Percentiles rank a stretch among this genome's conserved stretches.
These are phyloP conservation scores for Nephrocerus scutellatus DNA, from an alignment of 2,888 invertebrate genomes.

Conservation along the genomic window DNA sequence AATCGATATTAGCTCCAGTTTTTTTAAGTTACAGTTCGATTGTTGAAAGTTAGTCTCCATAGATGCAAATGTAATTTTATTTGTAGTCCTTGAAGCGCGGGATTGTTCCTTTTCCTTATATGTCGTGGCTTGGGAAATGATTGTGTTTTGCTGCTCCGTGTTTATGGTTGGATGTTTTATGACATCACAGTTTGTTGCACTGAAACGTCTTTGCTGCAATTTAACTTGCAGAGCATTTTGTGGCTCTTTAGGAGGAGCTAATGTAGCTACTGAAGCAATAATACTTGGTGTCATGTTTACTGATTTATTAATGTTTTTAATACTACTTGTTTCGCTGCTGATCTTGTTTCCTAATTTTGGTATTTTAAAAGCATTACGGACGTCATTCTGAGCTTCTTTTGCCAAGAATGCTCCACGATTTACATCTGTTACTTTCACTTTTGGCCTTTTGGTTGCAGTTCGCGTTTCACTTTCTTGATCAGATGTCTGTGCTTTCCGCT, in stretches of 20 bases:
- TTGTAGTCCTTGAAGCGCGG: slow-evolving; percentile 22
- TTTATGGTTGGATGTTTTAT: no score
- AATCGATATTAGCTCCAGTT: slow-evolving; percentile 14
- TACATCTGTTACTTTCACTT: slow-evolving; percentile 50
- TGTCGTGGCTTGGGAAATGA: no score
- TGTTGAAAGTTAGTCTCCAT: slow-evolving; percentile 30
- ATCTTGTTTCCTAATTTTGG: slow-evolving; percentile 28
- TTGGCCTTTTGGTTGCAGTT: slow-evolving; percentile 25
- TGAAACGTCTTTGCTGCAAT: slow-evolving; percentile 18
- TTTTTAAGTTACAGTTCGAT: slow-evolving; percentile 17
- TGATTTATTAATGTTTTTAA: not conserved
- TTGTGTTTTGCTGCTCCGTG: no score
- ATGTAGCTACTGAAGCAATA: slow-evolving; percentile 12
- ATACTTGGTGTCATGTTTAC: slow-evolving; percentile 12
- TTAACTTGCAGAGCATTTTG: no score
- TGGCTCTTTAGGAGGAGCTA: not conserved
- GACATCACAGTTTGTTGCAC: not conserved
- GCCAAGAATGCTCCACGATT: slow-evolving; percentile 55
- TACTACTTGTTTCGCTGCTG: slow-evolving; percentile 32
- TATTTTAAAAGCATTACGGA: slow-evolving; percentile 2
- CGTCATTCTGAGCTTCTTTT: slow-evolving; percentile 27
- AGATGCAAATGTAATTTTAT: slow-evolving; percentile 34
- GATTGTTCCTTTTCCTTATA: slow-evolving; percentile 15
- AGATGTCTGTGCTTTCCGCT: slow-evolving; percentile 6
- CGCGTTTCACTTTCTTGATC: slow-evolving; percentile 12